phyloP scores from a whole-genome alignment of 2,888 invertebrate species.

The Chirona hameri region DNA sequence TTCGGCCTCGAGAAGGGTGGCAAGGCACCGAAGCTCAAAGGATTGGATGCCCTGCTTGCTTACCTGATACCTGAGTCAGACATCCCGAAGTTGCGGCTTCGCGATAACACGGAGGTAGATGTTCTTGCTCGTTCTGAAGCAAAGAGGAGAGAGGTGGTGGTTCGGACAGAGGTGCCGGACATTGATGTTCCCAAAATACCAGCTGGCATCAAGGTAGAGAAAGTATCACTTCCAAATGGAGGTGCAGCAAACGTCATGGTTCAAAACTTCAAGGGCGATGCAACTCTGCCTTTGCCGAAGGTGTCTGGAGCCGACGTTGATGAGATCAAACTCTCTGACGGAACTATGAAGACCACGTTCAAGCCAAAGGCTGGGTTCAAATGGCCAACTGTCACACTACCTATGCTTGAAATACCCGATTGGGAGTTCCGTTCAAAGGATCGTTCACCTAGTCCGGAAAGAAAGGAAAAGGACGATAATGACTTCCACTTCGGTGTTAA shows the following conservation, averaged over 20 bases:
- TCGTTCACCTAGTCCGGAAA: not conserved
- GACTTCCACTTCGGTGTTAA: not conserved
- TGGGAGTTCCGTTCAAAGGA: not conserved
- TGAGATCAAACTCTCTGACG: not conserved
- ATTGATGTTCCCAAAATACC: not conserved
- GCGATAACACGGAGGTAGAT: not conserved
- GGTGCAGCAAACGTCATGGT: not conserved
- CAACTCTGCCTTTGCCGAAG: not conserved
- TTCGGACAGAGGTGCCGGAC: not conserved
- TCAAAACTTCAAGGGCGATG: not conserved
- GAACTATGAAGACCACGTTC: not conserved
- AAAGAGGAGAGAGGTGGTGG: not conserved
- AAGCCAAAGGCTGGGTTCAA: conserved; percentile 1
- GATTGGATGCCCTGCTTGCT: not conserved
- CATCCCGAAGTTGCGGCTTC: not conserved
- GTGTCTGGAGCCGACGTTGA: not conserved
- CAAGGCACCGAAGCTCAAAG: not conserved
- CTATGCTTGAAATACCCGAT: not conserved
- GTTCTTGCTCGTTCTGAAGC: not conserved
- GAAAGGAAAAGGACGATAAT: not conserved
- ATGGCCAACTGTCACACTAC: not conserved
- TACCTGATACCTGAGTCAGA: not conserved
- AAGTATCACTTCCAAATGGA: not conserved
- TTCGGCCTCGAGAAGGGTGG: not conserved
- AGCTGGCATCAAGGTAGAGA: not conserved